Evolutionary conservation across 1,140 invertebrate species (phyloP).

Genomic region (Tetramorium simillimum): DNA sequence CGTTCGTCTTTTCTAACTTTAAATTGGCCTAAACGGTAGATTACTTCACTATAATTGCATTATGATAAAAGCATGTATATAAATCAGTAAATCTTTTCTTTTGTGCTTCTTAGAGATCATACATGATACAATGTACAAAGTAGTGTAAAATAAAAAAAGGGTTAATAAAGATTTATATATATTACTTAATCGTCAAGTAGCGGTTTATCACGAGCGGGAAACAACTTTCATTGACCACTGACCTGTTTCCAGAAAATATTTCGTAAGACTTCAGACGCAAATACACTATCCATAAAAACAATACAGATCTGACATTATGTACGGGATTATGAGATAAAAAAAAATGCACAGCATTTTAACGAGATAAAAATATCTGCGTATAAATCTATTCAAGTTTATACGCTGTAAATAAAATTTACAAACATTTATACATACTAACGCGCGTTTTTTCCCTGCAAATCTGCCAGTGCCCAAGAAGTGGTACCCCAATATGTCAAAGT

Average conservation of each 20-base stretch:
- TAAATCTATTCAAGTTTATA: not conserved
- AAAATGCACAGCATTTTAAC: not conserved
- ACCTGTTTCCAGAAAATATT: constrained; percentile 46
- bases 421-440: constrained; percentile 30
- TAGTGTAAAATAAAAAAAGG: constrained; percentile 85
- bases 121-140: constrained; percentile 84
- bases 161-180: constrained; percentile 82
- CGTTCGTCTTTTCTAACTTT: constrained; percentile 61
- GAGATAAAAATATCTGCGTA: constrained; percentile 11
- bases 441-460: constrained; percentile 52
- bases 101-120: constrained; percentile 86
- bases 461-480: constrained; percentile 60
- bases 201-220: constrained; percentile 78
- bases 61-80: constrained; percentile 83
- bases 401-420: constrained; percentile 38
- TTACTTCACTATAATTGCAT: constrained; percentile 80
- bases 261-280: not conserved
- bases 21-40: constrained; percentile 69
- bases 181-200: constrained; percentile 79
- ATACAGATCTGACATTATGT: constrained; percentile 21
- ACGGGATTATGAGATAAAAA: not conserved
- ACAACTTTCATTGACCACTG: constrained; percentile 53
- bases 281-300: constrained; percentile 6
- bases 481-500: constrained; percentile 65
- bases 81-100: constrained; percentile 84